Evolutionary conservation across 2,888 invertebrate species (phyloP), one percentile per base, ranked within the genome.

Genomic region (Aleiodes leptofemur): DNA sequence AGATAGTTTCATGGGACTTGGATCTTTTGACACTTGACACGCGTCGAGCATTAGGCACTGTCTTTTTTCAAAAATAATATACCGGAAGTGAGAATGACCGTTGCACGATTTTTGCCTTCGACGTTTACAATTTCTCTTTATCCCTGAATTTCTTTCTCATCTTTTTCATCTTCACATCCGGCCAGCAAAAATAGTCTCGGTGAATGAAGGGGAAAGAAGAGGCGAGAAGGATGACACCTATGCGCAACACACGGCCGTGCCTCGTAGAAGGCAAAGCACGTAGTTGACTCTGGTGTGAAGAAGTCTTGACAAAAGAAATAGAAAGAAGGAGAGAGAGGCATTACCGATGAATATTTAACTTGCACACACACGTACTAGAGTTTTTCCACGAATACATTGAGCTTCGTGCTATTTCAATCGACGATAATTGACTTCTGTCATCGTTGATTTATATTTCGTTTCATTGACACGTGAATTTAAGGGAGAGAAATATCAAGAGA

Each of bases 51-150:
- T 73, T 74, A 73, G 53, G 6, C 50, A 57, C 9, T 14, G 6
- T 13, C 14, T 53, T 53, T 16, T 13, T 34, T 68, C 14, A 50
- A 50, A 51, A 13, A 23, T 69, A 77, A 76, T 75, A 73, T 76
- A 79, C 83, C 83, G 84, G 84, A 84, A 85, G 83, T 80, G 82
- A 84, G 80, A 78, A 78, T 79, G 79, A 78, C 75, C 79, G 74
- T 72, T 31, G 48, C 64, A 38, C 64, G 48, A 64, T 43, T 64
- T 64, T 64, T 3, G 64, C 38, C 38, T 38, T 14, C 61, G 34
- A 7, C 59, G 59, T 59, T 64, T 64, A 8, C 43, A 64, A 64
- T 43, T 64, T 64, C 43, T 43, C 43, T 43, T 43, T 43, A 43
- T 43, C 7, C 9, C 43, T 43, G 43, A 43, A 43, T 43, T 43